These are phyloP conservation scores for Saxidomus purpurata DNA, from an alignment of 1,140 invertebrate genomes.

Conservation along the genomic window DNA sequence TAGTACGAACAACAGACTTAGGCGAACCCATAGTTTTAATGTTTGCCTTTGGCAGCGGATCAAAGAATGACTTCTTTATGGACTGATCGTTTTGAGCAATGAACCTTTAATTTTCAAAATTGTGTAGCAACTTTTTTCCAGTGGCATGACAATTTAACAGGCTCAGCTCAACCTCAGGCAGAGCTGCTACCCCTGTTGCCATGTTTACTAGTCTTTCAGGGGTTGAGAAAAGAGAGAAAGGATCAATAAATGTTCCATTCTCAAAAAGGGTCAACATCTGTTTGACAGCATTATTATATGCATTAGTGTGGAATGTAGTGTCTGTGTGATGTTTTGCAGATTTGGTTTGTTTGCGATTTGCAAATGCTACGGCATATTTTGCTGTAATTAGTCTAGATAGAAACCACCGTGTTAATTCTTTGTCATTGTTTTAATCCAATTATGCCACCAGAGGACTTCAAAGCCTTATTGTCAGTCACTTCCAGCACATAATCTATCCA, in stretches of 20 bases:
- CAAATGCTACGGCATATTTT: slow-evolving; percentile 12
- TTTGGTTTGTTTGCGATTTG: too few relatives aligned
- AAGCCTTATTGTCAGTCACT: slow-evolving; percentile 49
- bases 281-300: slow-evolving; percentile 15
- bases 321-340: slow-evolving; percentile 29
- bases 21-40: background rate
- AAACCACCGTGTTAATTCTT: slow-evolving; percentile 28
- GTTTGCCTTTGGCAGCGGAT: background rate
- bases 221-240: background rate
- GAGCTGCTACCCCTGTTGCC: too few relatives aligned
- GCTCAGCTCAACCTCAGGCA: background rate
- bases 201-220: slow-evolving; percentile 29
- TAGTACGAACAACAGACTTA: too few relatives aligned
- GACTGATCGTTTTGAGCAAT: background rate
- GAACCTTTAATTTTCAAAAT: background rate
- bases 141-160: background rate
- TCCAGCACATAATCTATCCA: slow-evolving; percentile 49
- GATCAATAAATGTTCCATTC: too few relatives aligned
- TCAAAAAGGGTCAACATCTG: slow-evolving; percentile 15
- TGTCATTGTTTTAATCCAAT: slow-evolving; percentile 10
- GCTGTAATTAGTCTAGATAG: too few relatives aligned
- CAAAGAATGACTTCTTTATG: background rate
- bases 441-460: too few relatives aligned
- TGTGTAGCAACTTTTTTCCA: background rate
- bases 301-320: too few relatives aligned